Percentiles rank a stretch among this genome's conserved stretches.
Conservation (phyloP, 2,113 vertebrate genomes). For the mouse (Mus musculus) region DNA sequence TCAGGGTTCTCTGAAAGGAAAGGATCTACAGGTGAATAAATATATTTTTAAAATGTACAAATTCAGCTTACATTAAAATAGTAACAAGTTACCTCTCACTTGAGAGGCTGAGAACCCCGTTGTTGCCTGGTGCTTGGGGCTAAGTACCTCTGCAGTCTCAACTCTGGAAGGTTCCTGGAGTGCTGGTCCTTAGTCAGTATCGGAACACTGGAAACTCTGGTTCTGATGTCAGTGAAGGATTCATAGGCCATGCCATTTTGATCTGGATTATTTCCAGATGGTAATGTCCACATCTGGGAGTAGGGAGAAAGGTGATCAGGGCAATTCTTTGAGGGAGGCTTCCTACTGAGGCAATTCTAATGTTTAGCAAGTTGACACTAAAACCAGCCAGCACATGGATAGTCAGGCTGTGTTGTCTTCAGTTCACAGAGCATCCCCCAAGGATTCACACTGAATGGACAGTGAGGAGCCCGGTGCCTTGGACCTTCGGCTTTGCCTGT, state of each 20-base stretch:
- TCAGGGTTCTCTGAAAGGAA: not conserved
- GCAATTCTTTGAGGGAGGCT: not conserved
- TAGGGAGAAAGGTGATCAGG: not conserved
- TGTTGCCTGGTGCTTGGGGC: not conserved
- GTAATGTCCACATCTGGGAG: not conserved
- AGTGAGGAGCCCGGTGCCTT: fast-evolving
- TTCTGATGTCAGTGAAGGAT: not conserved
- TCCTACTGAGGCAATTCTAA: too few species aligned
- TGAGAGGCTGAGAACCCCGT: not conserved
- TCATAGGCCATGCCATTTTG: too few species aligned
- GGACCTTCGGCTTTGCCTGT: not conserved
- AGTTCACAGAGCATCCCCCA: not conserved
- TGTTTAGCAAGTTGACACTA: not conserved
- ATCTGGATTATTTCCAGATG: not conserved
- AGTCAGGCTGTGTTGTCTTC: not conserved
- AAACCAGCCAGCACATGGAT: not conserved
- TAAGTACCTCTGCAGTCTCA: not conserved
- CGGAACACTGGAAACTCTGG: not conserved
- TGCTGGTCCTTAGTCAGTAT: not conserved
- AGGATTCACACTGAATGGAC: not conserved
- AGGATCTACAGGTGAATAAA: not conserved
- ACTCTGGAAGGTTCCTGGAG: not conserved
- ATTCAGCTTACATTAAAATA: not conserved
- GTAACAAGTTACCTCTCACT: not conserved
- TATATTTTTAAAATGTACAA: not conserved